These are phyloP conservation scores for Thecophora atra DNA, from an alignment of 2,888 invertebrate genomes.

Conservation along the genomic window DNA sequence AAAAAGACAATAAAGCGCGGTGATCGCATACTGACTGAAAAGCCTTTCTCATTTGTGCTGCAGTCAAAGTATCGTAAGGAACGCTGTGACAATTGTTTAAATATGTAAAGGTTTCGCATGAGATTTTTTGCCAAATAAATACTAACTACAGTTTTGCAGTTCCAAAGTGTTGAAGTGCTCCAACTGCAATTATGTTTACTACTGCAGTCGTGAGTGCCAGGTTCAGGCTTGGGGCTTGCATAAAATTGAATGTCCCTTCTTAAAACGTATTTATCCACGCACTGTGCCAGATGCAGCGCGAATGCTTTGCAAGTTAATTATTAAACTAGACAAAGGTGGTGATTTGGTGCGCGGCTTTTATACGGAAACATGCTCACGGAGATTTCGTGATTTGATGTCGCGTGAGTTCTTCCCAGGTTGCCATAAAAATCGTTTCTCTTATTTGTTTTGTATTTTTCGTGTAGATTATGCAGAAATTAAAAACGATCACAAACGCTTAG, in stretches of 20 bases:
- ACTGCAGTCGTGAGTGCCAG: slow-evolving; percentile 85
- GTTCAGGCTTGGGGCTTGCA: slow-evolving; percentile 83
- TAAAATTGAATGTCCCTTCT: slow-evolving; percentile 82
- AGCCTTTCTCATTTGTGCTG: slow-evolving; percentile 80
- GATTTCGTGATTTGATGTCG: slow-evolving; percentile 89
- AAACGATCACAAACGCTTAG: slow-evolving; percentile 76
- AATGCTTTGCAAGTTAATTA: slow-evolving; percentile 79
- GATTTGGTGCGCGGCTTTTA: slow-evolving; percentile 75
- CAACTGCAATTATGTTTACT: slow-evolving; percentile 82
- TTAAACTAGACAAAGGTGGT: slow-evolving; percentile 72
- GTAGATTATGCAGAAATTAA: slow-evolving; percentile 85
- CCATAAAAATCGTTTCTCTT: neutral
- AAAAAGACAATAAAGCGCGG: slow-evolving; percentile 66
- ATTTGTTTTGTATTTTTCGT: slow-evolving; percentile 36
- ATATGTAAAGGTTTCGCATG: slow-evolving; percentile 69
- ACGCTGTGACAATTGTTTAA: slow-evolving; percentile 81
- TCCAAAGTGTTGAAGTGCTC: slow-evolving; percentile 81
- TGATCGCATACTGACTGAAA: slow-evolving; percentile 74
- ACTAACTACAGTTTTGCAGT: slow-evolving; percentile 63
- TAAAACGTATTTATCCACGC: slow-evolving; percentile 77
- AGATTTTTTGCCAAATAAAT: neutral
- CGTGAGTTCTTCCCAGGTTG: slow-evolving; percentile 73
- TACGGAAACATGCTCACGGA: slow-evolving; percentile 74
- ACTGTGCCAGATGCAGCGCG: slow-evolving; percentile 84
- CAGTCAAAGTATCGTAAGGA: slow-evolving; percentile 75